Percentiles rank a stretch among this genome's conserved stretches.
Evolutionary conservation across 2,888 invertebrate genomes (phyloP).

Genomic region (Drosophila parthenogenetica): DNA sequence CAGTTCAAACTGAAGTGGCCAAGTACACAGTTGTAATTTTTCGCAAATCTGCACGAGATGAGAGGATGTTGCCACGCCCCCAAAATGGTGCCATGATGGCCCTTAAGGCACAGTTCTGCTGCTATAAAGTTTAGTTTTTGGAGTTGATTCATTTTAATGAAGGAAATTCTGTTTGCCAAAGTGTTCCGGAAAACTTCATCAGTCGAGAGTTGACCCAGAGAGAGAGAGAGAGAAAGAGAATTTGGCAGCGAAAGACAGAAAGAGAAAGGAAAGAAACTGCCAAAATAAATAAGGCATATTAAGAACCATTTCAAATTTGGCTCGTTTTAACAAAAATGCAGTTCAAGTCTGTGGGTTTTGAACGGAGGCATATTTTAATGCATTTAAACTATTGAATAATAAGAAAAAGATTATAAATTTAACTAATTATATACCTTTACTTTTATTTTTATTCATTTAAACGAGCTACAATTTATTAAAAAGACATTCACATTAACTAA

Average conservation of each 20-base stretch:
- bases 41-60: conserved; percentile 63
- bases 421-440: neutral
- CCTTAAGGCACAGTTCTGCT: conserved; percentile 52
- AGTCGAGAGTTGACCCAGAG: conserved; percentile 3
- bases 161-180: conserved; percentile 62
- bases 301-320: neutral
- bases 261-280: neutral
- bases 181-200: conserved; percentile 51
- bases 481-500: neutral
- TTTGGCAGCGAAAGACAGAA: neutral
- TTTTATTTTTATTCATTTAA: neutral
- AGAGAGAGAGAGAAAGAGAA: neutral
- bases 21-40: conserved; percentile 74
- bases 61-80: conserved; percentile 15
- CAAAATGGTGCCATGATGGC: conserved; percentile 30
- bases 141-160: conserved; percentile 71
- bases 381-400: neutral
- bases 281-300: conserved; percentile 26
- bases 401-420: neutral
- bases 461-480: neutral
- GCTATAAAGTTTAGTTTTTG: conserved; percentile 62
- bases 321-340: neutral
- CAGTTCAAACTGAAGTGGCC: conserved; percentile 74
- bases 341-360: neutral
- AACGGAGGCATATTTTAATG: neutral